Percentiles rank a stretch among this genome's conserved stretches.
Conservation (phyloP, 2,113 vertebrate species). For the Laterallus jamaicensis region DNA sequence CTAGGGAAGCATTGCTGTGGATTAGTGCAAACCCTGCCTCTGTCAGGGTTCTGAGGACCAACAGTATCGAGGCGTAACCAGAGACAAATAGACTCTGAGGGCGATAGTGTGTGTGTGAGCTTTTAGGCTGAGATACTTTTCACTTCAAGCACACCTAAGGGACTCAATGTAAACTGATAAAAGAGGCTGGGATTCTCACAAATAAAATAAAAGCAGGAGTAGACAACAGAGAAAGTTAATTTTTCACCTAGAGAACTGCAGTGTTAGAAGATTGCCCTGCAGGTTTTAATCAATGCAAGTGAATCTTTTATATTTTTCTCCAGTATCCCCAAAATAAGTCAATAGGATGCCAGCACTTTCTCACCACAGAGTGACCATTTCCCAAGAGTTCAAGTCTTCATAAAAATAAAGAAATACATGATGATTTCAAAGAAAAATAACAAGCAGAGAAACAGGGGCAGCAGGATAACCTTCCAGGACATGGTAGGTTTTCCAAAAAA, state of each 20-base stretch:
- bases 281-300: constrained; percentile 56
- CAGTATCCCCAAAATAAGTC: constrained; percentile 29
- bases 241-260: constrained; percentile 33
- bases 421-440: constrained; percentile 7
- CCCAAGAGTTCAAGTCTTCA: constrained; percentile 6
- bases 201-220: constrained; percentile 35
- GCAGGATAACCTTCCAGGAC: neutral
- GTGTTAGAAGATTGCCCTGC: constrained; percentile 15
- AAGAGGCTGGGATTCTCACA: neutral
- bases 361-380: neutral
- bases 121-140: neutral
- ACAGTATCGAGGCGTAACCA: rapidly evolving
- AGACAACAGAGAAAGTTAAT: constrained; percentile 34
- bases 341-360: neutral
- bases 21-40: neutral
- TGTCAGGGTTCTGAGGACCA: rapidly evolving
- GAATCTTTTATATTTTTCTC: constrained; percentile 30
- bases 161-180: neutral
- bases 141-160: neutral
- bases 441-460: neutral
- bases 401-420: neutral
- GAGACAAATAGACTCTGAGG: neutral
- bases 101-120: neutral
- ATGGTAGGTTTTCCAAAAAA: neutral
- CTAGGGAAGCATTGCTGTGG: neutral